A percentile compares a stretch with the other conserved stretches of the same genome.
These are phyloP conservation scores for Calameuta filiformis DNA, from an alignment of 2,888 invertebrate species.

Conservation along the genomic window DNA sequence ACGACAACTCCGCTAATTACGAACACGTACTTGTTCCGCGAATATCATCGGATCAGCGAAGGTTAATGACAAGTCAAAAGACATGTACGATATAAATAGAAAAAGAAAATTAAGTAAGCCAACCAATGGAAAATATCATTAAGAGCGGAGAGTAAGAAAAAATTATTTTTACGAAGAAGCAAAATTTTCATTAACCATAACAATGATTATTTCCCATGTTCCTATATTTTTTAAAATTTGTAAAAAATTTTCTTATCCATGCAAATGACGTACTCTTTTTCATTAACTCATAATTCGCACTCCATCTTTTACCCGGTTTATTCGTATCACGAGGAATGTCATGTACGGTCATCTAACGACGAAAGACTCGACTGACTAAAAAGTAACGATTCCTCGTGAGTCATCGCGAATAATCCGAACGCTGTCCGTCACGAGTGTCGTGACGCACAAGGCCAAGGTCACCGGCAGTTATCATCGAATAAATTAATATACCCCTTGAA, in stretches of 20 bases:
- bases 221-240: neutral
- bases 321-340: neutral
- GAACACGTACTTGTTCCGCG: neutral
- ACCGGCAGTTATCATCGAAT: conserved; percentile 49
- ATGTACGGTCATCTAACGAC: neutral
- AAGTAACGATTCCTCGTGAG: conserved; percentile 32
- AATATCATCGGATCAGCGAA: neutral
- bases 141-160: too few species aligned
- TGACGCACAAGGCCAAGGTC: conserved; percentile 57
- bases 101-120: neutral
- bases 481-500: conserved; percentile 43
- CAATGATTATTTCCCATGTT: neutral
- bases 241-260: neutral
- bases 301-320: neutral
- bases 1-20: conserved; percentile 19
- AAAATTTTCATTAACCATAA: too few species aligned
- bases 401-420: conserved; percentile 51
- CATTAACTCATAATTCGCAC: neutral
- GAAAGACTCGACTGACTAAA: neutral
- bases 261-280: neutral
- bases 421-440: conserved; percentile 35
- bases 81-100: conserved; percentile 4
- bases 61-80: neutral
- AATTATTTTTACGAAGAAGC: neutral
- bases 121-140: too few species aligned